Evolutionary conservation across 2,113 vertebrate genomes (phyloP).

Genomic region (Phycodurus eques): DNA sequence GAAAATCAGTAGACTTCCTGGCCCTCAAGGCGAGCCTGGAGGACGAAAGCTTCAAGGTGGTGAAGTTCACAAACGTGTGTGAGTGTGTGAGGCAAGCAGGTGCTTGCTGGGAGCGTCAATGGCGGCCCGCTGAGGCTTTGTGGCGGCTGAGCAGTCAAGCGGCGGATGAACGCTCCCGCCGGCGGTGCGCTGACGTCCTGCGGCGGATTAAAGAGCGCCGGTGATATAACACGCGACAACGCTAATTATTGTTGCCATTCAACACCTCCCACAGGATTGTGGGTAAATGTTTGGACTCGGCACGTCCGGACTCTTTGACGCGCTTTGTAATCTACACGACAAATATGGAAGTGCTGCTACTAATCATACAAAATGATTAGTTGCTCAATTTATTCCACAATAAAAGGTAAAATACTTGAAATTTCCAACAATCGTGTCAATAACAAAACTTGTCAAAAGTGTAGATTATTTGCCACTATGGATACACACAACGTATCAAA

Average conservation of each 20-base stretch:
- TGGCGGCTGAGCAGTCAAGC: background rate
- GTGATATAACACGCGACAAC: background rate
- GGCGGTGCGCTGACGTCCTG: background rate
- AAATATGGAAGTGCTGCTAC: background rate
- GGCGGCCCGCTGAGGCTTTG: background rate
- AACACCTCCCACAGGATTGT: background rate
- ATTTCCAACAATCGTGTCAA: too few species aligned
- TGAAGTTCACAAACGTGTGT: background rate
- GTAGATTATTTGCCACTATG: too few species aligned
- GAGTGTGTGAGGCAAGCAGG: background rate
- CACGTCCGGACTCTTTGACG: background rate
- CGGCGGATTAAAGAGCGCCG: background rate
- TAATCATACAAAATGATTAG: background rate
- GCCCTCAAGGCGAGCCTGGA: background rate
- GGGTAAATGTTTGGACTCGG: background rate
- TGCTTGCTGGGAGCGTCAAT: background rate
- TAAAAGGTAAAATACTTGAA: background rate
- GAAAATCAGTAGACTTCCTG: background rate
- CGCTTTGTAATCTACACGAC: background rate
- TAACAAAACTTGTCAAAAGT: too few species aligned
- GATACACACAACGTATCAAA: too few species aligned
- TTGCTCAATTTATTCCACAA: background rate
- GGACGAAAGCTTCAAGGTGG: background rate
- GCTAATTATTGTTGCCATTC: constrained; percentile 3
- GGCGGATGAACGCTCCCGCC: background rate